These are phyloP conservation scores for Mactra quadrangularis DNA, from an alignment of 1,140 invertebrate genomes.

Conservation along the genomic window DNA sequence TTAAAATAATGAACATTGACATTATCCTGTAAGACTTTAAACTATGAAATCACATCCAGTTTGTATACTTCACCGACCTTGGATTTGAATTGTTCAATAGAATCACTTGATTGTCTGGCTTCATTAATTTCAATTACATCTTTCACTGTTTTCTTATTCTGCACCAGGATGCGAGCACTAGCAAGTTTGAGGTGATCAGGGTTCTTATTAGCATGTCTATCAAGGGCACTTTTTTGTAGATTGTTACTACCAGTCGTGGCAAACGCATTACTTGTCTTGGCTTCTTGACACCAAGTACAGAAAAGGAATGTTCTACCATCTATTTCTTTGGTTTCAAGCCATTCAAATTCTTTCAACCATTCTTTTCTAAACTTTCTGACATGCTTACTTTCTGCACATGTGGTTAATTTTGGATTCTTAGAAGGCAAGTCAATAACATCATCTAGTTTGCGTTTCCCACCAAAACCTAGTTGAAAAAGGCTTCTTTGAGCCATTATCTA, in stretches of 20 bases:
- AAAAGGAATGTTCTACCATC: no score
- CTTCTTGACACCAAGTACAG: not conserved
- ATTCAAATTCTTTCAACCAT: no score
- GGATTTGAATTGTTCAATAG: not conserved
- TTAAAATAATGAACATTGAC: not conserved
- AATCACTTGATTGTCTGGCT: slow-evolving; percentile 1
- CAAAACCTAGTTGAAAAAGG: no score
- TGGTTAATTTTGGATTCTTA: no score
- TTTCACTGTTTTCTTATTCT: not conserved
- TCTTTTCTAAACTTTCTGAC: no score
- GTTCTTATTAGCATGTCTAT: not conserved
- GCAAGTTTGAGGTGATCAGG: not conserved
- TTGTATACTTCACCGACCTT: not conserved
- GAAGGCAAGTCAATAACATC: no score
- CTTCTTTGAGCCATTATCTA: no score
- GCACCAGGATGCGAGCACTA: not conserved
- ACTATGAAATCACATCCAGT: not conserved
- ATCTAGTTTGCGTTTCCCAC: no score
- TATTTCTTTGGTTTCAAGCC: no score
- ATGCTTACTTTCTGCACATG: no score
- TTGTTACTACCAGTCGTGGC: slow-evolving; percentile 1
- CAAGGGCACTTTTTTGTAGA: slow-evolving; percentile 1
- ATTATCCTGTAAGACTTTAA: not conserved
- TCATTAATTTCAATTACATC: not conserved
- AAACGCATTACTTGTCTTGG: not conserved